A percentile compares a stretch with the other conserved stretches of the same genome.
Evolutionary conservation across 1,140 invertebrate species (phyloP).

Genomic region (Cherax destructor): DNA sequence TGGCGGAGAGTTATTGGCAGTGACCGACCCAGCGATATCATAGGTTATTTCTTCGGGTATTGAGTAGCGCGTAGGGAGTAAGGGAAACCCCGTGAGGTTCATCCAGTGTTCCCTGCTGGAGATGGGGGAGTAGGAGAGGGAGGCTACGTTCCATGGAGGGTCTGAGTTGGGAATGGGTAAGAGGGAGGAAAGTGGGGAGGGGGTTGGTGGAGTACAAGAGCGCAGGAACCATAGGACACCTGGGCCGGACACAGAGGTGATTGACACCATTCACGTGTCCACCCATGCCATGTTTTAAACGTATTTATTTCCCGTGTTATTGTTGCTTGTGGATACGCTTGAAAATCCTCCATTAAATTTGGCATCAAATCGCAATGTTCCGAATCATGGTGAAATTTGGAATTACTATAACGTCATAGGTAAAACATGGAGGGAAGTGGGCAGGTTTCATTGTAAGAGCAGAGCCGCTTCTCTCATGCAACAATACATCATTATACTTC

Average conservation of each 20-base stretch:
- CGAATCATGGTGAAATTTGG: background rate
- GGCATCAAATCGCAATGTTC: constrained; percentile 27
- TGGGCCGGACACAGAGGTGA: constrained; percentile 33
- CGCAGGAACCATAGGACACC: background rate
- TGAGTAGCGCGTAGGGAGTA: background rate
- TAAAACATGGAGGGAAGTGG: background rate
- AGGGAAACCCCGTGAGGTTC: background rate
- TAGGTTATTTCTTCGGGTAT: background rate
- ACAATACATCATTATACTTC: constrained; percentile 31
- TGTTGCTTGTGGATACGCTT: constrained; percentile 30
- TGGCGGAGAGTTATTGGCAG: background rate
- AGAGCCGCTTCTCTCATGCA: background rate
- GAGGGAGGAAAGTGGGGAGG: background rate
- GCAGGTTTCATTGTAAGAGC: background rate
- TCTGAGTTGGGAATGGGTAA: background rate
- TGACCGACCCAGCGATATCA: background rate
- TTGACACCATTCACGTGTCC: constrained; percentile 50
- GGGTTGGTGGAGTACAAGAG: background rate
- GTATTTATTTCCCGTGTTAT: constrained; percentile 43
- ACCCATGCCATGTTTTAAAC: constrained; percentile 15
- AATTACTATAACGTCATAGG: background rate
- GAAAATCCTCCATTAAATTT: constrained; percentile 26
- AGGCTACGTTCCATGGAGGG: background rate
- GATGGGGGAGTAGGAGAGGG: background rate
- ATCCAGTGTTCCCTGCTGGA: background rate